phyloP scores from a whole-genome alignment of 1,140 invertebrate species.

The Heliconius eleuchia region DNA sequence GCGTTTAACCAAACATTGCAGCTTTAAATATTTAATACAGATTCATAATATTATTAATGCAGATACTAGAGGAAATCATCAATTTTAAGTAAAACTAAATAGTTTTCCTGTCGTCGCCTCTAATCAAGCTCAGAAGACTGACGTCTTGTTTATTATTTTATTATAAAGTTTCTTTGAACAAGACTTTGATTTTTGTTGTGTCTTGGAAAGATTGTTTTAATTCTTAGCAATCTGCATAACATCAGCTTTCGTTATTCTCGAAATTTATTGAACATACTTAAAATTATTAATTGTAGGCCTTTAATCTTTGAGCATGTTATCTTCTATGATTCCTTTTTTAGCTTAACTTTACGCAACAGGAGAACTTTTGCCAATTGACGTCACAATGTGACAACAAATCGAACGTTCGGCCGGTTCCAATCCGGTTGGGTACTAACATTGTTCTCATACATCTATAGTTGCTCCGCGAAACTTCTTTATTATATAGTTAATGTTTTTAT shows the following conservation, averaged over 20 bases:
- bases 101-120: not conserved
- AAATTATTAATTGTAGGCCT: not conserved
- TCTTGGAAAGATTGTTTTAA: not conserved
- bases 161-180: not conserved
- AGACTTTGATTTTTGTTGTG: not conserved
- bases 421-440: constrained; percentile 29
- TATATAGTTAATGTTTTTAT: not conserved
- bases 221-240: not conserved
- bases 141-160: not conserved
- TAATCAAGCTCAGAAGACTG: not conserved
- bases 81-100: not conserved
- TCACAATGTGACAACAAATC: constrained; percentile 54
- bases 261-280: not conserved
- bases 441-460: constrained; percentile 36
- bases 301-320: not conserved
- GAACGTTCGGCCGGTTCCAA: constrained; percentile 38
- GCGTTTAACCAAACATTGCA: too few species aligned
- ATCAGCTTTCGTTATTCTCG: not conserved
- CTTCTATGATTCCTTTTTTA: constrained; percentile 42
- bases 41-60: too few species aligned
- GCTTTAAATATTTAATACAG: not conserved
- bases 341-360: constrained; percentile 47
- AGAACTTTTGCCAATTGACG: constrained; percentile 58
- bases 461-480: constrained; percentile 22
- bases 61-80: not conserved